Evolutionary conservation across 2,797 vertebrate genomes (phyloP).

Genomic region (Ambastaia sidthimunki): DNA sequence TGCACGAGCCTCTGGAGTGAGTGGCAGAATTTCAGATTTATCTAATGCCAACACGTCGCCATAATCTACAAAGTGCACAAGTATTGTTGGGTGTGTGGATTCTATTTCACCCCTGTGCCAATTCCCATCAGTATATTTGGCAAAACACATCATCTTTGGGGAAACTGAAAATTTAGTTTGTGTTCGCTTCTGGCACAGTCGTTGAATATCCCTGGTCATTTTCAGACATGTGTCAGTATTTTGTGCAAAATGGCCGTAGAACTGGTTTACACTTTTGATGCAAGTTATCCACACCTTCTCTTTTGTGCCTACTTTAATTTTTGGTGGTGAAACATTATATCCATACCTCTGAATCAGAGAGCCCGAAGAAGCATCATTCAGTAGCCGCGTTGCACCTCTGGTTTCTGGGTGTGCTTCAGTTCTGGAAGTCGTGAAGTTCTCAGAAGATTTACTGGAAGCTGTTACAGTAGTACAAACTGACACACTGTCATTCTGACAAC

Average conservation of each 20-base stretch:
- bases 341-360: conserved; percentile 69
- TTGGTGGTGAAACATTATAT: conserved; percentile 77
- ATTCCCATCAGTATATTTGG: conserved; percentile 78
- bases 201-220: conserved; percentile 70
- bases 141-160: conserved; percentile 79
- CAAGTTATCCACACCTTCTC: conserved; percentile 80
- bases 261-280: conserved; percentile 74
- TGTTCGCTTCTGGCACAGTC: conserved; percentile 58
- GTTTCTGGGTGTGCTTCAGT: conserved; percentile 1
- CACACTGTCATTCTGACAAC: conserved; percentile 19
- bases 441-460: not conserved
- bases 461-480: not conserved
- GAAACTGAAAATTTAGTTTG: conserved; percentile 54
- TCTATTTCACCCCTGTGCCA: conserved; percentile 86
- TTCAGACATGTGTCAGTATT: conserved; percentile 72
- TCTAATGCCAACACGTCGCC: conserved; percentile 79
- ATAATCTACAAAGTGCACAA: conserved; percentile 89
- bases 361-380: conserved; percentile 61
- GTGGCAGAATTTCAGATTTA: conserved; percentile 72
- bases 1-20: conserved; percentile 72
- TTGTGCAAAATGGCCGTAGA: conserved; percentile 87
- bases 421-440: conserved; percentile 27
- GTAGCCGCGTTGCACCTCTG: conserved; percentile 48
- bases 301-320: conserved; percentile 80
- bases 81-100: conserved; percentile 67